Evolutionary conservation across 2,888 invertebrate species (phyloP), one percentile per base, ranked within the genome.

Genomic region (Callyntrura guangdongensis): DNA sequence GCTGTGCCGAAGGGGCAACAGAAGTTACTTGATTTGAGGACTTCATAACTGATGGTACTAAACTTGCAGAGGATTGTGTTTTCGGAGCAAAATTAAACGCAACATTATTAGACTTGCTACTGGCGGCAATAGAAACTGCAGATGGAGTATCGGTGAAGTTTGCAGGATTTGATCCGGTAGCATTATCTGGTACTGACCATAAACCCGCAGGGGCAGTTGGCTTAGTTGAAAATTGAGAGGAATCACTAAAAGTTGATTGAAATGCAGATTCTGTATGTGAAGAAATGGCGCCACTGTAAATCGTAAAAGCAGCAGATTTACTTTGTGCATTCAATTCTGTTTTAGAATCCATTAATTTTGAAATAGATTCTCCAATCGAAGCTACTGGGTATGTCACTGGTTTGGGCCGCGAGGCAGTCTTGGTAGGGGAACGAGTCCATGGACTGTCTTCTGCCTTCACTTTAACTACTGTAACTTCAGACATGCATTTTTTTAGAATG

Each of bases 371-470:
- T 11, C 20, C 64, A 20, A 49, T 49, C 4, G 64, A 12, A 3
- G 64, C 8, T 6, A 81, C 47, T 17, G 79, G 69, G 14, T 72
- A 61, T 53, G 49, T 9, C 20, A 69, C 22, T 20, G 86, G 36
- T 74, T 82, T 86, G 4, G 86, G 86, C 47, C 82, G 72, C 8
- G 36, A 36, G 4, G 61, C 59, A 45, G 82, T 64, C n/a, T 90
- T 86, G 2, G 45, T 27, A 3, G 86, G 69, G 2, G 69, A 72
- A 27, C 86, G 56, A 17, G 61, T 77, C 89, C 89, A 89, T 3
- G 87, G 20, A 0, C 79, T 17, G 17, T 89, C 85, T 20, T 88
- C 88, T n/a, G 84, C 84, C 67, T 83, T 85, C 11, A 85, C 61
- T 89, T 89, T 84, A 0, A 79, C 12, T 1, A 89, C 85, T 17